phyloP scores from a whole-genome alignment of 1,140 invertebrate genomes.

The Sminthurinus signatus region DNA sequence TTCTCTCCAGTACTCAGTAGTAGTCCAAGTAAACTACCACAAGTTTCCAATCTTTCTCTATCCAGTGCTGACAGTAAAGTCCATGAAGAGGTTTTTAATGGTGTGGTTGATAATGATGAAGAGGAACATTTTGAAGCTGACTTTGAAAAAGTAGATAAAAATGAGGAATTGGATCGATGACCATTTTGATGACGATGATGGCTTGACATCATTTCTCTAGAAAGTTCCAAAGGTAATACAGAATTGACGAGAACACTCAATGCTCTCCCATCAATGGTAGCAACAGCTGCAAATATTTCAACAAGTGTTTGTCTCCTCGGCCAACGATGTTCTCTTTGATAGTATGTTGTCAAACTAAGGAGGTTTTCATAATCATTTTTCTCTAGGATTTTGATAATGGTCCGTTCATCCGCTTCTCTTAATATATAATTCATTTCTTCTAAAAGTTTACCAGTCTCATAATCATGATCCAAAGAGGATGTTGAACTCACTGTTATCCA shows the following conservation, averaged over 20 bases:
- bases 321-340: constrained; percentile 86
- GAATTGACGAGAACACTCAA: constrained; percentile 75
- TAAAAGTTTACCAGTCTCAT: neutral
- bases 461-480: neutral
- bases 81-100: neutral
- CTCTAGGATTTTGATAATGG: constrained; percentile 48
- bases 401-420: neutral
- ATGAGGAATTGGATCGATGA: no score
- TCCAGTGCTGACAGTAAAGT: neutral
- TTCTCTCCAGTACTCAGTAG: constrained; percentile 79
- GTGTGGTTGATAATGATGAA: no score
- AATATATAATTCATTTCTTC: neutral
- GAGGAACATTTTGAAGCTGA: no score
- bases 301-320: constrained; percentile 70
- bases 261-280: constrained; percentile 68
- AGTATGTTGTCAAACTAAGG: constrained; percentile 73
- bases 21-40: constrained; percentile 72
- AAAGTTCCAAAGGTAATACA: constrained; percentile 78
- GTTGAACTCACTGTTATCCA: no score
- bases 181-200: no score
- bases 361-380: constrained; percentile 68
- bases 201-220: constrained; percentile 49
- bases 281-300: constrained; percentile 78
- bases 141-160: no score
- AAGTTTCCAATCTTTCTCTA: constrained; percentile 54